A percentile compares a stretch with the other conserved stretches of the same genome.
Conservation (phyloP, 2,797 vertebrate species). For the Ateles fusciceps region DNA sequence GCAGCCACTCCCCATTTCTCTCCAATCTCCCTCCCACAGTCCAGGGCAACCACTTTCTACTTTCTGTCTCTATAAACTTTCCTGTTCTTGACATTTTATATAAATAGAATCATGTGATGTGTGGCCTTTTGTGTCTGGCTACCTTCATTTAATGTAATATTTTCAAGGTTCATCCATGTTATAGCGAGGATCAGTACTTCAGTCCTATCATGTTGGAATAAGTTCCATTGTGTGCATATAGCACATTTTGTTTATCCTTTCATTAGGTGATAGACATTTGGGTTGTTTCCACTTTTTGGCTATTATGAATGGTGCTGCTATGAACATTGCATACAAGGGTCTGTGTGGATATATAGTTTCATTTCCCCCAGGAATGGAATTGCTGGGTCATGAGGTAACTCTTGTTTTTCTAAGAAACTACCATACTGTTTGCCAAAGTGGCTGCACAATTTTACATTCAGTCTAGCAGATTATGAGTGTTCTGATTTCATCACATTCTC, state of each 20-base stretch:
- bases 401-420: neutral
- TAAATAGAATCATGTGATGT: neutral
- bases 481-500: neutral
- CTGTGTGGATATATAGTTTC: neutral
- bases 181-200: neutral
- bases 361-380: neutral
- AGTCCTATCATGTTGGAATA: neutral
- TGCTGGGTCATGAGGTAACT: neutral
- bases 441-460: neutral
- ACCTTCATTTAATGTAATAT: neutral
- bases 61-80: neutral
- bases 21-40: fast-evolving
- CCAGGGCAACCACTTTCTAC: neutral
- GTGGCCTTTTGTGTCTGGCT: neutral
- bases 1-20: neutral
- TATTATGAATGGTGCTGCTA: neutral
- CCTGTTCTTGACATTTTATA: neutral
- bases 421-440: neutral
- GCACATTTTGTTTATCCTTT: neutral
- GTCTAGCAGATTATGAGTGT: neutral
- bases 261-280: neutral
- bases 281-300: neutral
- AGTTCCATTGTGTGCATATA: too few relatives aligned
- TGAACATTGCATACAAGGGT: neutral
- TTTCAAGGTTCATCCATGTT: neutral